These are phyloP conservation scores for Rapana venosa DNA, from an alignment of 2,888 invertebrate genomes.

Conservation along the genomic window DNA sequence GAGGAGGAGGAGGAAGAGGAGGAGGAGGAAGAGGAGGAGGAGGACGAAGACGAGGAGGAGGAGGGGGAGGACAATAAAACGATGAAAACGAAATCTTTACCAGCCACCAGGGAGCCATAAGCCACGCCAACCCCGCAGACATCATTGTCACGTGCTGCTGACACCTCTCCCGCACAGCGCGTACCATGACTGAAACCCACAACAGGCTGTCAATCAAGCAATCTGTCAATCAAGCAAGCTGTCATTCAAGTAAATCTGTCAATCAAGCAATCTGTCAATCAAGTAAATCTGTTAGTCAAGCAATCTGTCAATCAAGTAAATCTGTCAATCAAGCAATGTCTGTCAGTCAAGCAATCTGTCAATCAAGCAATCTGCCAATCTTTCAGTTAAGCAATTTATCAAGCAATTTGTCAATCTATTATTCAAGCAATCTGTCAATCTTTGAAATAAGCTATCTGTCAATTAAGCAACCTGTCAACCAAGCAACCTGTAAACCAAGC, in stretches of 20 bases:
- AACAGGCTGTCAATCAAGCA: neutral
- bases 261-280: neutral
- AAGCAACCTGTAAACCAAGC: too few species aligned
- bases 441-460: neutral
- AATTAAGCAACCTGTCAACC: neutral
- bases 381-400: neutral
- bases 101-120: slow-evolving; percentile 98
- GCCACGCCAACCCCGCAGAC: slow-evolving; percentile 99
- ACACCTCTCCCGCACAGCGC: slow-evolving; percentile 97
- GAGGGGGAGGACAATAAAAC: neutral
- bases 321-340: neutral
- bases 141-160: slow-evolving; percentile 98
- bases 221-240: neutral
- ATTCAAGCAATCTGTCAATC: neutral
- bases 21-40: neutral
- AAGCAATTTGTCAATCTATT: neutral
- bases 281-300: neutral
- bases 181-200: slow-evolving; percentile 91
- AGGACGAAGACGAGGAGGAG: neutral
- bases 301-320: neutral
- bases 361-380: neutral
- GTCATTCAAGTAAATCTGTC: neutral
- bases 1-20: neutral
- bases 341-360: neutral
- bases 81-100: slow-evolving; percentile 79